phyloP scores from a whole-genome alignment of 2,888 invertebrate species.

The Polyploca ridens region DNA sequence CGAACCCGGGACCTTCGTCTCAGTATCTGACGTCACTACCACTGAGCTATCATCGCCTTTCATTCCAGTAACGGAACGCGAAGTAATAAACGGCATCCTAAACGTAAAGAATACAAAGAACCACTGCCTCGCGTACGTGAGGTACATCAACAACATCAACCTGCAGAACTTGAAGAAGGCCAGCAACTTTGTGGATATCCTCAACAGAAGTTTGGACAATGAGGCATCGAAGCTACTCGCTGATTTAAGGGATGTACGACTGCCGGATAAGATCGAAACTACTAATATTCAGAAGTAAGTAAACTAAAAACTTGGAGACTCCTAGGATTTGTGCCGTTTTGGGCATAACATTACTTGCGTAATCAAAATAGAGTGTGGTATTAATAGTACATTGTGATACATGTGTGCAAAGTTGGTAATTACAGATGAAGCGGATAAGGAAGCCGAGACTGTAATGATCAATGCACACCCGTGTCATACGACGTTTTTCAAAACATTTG shows the following conservation, averaged over 20 bases:
- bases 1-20: no score
- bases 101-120: constrained; percentile 97
- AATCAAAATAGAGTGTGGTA: no score
- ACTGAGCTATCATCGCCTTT: no score
- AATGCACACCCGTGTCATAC: no score
- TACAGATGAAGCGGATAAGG: no score
- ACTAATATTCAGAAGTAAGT: constrained; percentile 93
- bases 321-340: no score
- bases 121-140: constrained; percentile 96
- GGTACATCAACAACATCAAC: constrained; percentile 99
- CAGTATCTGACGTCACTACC: no score
- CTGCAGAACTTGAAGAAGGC: constrained; percentile 97
- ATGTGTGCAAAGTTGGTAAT: no score
- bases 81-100: constrained; percentile 97
- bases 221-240: constrained; percentile 96
- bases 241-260: constrained; percentile 94
- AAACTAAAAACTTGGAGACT: not conserved
- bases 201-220: constrained; percentile 95
- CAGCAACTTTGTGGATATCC: constrained; percentile 97
- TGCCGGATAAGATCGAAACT: constrained; percentile 94
- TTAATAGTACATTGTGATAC: no score
- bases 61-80: constrained; percentile 95
- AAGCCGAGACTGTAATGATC: no score
- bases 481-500: no score
- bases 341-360: no score